A percentile compares a stretch with the other conserved stretches of the same genome.
Evolutionary conservation across 2,797 vertebrate genomes (phyloP).

Genomic region (Clamator glandarius): DNA sequence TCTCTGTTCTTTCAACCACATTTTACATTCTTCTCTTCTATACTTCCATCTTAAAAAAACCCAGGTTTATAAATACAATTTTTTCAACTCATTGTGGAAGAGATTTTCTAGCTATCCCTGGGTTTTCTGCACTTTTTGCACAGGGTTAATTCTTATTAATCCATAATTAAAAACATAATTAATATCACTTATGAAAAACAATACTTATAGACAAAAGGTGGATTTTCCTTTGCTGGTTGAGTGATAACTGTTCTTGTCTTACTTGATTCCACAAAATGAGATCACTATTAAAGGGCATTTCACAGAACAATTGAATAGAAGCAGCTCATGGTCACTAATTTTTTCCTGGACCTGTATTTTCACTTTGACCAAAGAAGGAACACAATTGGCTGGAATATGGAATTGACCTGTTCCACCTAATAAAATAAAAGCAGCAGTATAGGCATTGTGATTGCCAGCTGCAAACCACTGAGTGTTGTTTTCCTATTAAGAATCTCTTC

Average conservation of each 20-base stretch:
- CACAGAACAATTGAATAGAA: not conserved
- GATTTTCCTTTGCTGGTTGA: not conserved
- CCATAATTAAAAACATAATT: not conserved
- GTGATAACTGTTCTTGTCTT: not conserved
- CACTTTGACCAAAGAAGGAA: not conserved
- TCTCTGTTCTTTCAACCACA: not conserved
- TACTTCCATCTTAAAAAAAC: not conserved
- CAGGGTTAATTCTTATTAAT: not conserved
- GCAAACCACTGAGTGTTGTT: conserved; percentile 58
- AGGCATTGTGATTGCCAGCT: conserved; percentile 56
- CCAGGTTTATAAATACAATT: not conserved
- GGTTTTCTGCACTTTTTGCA: not conserved
- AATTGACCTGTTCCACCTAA: conserved; percentile 29
- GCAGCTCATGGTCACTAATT: not conserved
- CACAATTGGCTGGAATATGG: not conserved
- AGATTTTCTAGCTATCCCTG: not conserved
- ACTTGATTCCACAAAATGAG: not conserved
- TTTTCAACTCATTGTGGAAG: not conserved
- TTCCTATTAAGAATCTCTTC: conserved; percentile 64
- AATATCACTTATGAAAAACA: not conserved
- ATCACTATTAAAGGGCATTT: not conserved
- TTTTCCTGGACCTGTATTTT: not conserved
- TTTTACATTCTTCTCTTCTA: not conserved
- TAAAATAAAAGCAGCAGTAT: conserved; percentile 31
- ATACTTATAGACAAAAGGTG: not conserved